A percentile compares a stretch with the other conserved stretches of the same genome.
Evolutionary conservation across 2,888 invertebrate species (phyloP).

Genomic region (Apamea anceps): DNA sequence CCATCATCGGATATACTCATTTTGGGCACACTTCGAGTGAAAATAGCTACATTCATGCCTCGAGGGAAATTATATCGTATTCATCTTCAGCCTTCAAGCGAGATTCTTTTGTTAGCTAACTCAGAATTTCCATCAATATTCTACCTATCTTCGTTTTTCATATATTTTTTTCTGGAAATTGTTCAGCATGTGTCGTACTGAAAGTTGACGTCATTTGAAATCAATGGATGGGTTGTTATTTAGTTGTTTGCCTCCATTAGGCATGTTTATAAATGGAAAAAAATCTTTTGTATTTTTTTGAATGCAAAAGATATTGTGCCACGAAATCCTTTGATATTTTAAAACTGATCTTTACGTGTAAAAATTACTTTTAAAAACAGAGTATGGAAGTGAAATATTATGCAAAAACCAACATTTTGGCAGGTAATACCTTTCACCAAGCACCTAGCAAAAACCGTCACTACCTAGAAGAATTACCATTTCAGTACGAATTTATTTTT

Average conservation of each 20-base stretch:
- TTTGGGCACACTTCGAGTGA: constrained; percentile 48
- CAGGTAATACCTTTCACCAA: too few relatives aligned
- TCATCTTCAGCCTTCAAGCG: constrained; percentile 58
- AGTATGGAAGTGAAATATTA: not conserved
- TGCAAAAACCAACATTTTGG: not conserved
- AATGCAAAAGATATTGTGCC: not conserved
- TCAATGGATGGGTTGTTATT: constrained; percentile 33
- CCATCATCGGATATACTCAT: constrained; percentile 40
- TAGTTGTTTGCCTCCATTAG: constrained; percentile 33
- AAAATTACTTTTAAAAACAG: too few relatives aligned
- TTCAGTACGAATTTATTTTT: not conserved
- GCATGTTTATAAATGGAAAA: not conserved
- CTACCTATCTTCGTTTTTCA: constrained; percentile 24
- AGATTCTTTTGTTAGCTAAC: constrained; percentile 68
- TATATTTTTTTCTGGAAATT: constrained; percentile 5
- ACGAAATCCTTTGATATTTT: too few relatives aligned
- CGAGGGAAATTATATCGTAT: constrained; percentile 76
- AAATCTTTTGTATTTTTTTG: constrained; percentile 1
- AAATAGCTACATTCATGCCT: constrained; percentile 64
- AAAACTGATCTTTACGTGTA: not conserved
- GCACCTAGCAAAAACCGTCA: not conserved
- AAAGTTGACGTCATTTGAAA: constrained; percentile 21
- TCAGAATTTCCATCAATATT: constrained; percentile 63
- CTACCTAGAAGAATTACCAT: not conserved
- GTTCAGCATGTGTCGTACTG: constrained; percentile 20